Percentiles rank a stretch among this genome's conserved stretches.
Conservation (phyloP, 2,888 invertebrate genomes). For the Epicampocera succincta region DNA sequence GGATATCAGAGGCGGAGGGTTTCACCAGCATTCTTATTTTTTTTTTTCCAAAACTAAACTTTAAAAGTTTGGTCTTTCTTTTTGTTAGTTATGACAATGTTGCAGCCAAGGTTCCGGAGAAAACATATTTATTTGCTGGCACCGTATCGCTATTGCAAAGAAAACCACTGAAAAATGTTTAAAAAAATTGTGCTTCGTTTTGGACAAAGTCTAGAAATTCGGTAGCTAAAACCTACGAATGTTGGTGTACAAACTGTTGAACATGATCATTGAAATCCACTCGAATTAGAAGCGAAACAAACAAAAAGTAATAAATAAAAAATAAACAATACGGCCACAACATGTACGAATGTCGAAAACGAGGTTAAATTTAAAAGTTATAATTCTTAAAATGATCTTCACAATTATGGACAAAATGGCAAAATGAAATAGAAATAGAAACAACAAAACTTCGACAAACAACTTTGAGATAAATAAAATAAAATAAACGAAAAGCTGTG, state of each 20-base stretch:
- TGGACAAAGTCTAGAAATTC: slow-evolving; percentile 32
- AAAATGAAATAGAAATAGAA: slow-evolving; percentile 3
- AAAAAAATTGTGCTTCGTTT: slow-evolving; percentile 3
- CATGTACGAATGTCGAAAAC: slow-evolving; percentile 50
- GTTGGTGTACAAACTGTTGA: slow-evolving; percentile 32
- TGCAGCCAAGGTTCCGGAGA: too few species aligned
- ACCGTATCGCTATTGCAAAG: too few species aligned
- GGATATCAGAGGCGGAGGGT: too few species aligned
- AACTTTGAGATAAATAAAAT: slow-evolving; percentile 25
- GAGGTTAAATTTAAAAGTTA: slow-evolving; percentile 67
- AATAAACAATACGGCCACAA: slow-evolving; percentile 22
- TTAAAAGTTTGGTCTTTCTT: too few species aligned
- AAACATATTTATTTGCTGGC: too few species aligned
- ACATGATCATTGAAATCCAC: slow-evolving; percentile 41
- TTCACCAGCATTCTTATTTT: too few species aligned
- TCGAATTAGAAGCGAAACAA: slow-evolving; percentile 10
- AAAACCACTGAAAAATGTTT: too few species aligned
- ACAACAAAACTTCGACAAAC: slow-evolving; percentile 27
- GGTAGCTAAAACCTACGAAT: slow-evolving; percentile 26
- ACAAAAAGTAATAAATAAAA: slow-evolving; percentile 26
- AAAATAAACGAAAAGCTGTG: slow-evolving; percentile 6
- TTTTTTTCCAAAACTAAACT: too few species aligned
- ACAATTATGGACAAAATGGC: slow-evolving; percentile 45
- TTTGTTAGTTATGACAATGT: too few species aligned
- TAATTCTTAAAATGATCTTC: slow-evolving; percentile 56